These are phyloP conservation scores for Geophilus truncorum DNA, from an alignment of 2,888 invertebrate genomes.

Conservation along the genomic window DNA sequence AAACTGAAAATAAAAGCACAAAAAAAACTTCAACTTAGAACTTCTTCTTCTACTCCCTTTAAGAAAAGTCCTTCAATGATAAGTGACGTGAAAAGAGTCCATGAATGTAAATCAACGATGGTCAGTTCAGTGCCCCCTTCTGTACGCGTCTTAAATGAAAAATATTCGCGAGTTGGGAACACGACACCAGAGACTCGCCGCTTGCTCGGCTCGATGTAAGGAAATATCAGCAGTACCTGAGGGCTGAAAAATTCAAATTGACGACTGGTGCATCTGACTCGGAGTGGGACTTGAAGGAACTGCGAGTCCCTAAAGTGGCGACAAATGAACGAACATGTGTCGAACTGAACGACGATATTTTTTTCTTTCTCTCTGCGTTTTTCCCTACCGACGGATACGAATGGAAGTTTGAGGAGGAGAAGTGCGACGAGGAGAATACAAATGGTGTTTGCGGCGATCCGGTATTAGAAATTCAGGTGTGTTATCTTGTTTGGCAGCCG, in stretches of 20 bases:
- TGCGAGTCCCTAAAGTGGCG: conserved; percentile 15
- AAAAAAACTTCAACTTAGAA: no score
- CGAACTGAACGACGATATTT: neutral
- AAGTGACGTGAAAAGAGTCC: neutral
- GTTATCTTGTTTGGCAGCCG: conserved; percentile 11
- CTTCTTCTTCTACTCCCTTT: no score
- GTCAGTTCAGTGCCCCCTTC: conserved; percentile 7
- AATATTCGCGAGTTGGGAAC: neutral
- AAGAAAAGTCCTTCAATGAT: neutral
- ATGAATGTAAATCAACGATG: neutral
- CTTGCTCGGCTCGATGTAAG: neutral
- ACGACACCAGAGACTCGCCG: neutral
- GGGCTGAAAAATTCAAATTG: conserved; percentile 10
- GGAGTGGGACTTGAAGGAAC: neutral
- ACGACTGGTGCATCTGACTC: neutral
- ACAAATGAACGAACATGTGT: conserved; percentile 24
- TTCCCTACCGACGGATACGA: neutral
- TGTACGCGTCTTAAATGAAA: conserved; percentile 11
- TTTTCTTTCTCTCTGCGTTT: neutral
- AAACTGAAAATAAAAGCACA: no score
- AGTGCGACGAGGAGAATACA: conserved; percentile 16
- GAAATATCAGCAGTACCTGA: neutral
- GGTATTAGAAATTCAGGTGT: neutral
- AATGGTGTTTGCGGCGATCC: neutral
- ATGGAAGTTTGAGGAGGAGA: neutral